Evolutionary conservation across 2,797 vertebrate genomes (phyloP).

Genomic region (Myotis vivesi): DNA sequence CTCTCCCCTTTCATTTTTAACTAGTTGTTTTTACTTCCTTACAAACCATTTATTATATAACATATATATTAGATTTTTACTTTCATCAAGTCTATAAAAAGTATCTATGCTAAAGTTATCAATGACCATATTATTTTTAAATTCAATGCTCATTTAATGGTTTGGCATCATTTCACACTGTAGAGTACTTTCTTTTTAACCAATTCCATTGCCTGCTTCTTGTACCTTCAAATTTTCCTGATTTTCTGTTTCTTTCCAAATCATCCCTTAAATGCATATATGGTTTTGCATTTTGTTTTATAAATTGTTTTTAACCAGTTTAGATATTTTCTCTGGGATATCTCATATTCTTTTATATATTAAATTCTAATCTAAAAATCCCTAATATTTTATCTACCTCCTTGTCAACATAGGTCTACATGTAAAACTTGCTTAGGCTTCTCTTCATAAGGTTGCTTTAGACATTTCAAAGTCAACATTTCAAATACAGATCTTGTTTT

Average conservation of each 20-base stretch:
- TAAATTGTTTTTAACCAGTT: background rate
- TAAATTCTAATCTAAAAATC: background rate
- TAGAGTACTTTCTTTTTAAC: background rate
- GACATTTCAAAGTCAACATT: background rate
- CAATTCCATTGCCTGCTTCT: background rate
- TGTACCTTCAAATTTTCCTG: background rate
- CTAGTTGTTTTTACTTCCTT: background rate
- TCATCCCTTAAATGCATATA: background rate
- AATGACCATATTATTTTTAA: background rate
- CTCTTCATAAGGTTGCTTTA: background rate
- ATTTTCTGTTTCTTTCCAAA: background rate
- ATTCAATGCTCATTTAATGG: background rate
- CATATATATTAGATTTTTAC: background rate
- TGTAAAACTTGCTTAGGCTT: background rate
- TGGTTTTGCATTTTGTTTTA: background rate
- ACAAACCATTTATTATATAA: background rate
- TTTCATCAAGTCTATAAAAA: background rate
- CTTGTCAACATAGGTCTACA: background rate
- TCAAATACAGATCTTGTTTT: background rate
- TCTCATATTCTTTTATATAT: background rate
- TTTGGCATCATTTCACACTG: background rate
- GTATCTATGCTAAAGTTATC: background rate
- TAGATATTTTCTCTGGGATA: background rate
- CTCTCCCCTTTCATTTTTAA: background rate
- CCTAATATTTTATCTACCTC: background rate